A percentile compares a stretch with the other conserved stretches of the same genome.
Conservation (phyloP, 2,797 vertebrate genomes). For the Cyclopterus lumpus region DNA sequence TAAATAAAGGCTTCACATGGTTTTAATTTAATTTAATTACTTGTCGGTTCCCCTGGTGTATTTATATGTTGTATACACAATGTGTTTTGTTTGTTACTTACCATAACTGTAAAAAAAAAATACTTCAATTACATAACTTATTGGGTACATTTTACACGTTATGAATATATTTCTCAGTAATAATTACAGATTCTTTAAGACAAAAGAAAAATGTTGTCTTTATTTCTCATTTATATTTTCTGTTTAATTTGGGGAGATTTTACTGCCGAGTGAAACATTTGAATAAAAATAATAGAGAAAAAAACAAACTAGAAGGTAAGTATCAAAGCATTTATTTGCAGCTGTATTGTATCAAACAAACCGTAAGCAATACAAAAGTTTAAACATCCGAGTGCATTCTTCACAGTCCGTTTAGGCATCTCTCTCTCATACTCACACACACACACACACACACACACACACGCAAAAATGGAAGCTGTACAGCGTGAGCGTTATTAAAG, state of each 20-base stretch:
- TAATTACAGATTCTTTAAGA: background rate
- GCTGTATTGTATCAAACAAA: slow-evolving; percentile 23
- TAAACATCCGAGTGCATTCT: slow-evolving; percentile 39
- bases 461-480: slow-evolving; percentile 20
- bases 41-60: too few relatives aligned
- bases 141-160: too few relatives aligned
- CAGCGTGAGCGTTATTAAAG: slow-evolving; percentile 25
- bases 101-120: too few relatives aligned
- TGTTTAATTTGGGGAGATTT: background rate
- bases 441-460: slow-evolving; percentile 4
- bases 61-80: too few relatives aligned
- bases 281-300: background rate
- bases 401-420: slow-evolving; percentile 44
- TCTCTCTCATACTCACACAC: background rate
- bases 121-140: too few relatives aligned
- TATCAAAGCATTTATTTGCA: slow-evolving; percentile 51
- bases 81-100: too few relatives aligned
- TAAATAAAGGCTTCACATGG: too few relatives aligned
- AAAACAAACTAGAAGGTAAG: background rate
- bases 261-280: background rate
- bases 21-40: too few relatives aligned
- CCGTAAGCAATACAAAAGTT: slow-evolving; percentile 9
- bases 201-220: background rate
- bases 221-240: background rate
- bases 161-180: too few relatives aligned